phyloP scores from a whole-genome alignment of 2,797 vertebrate genomes.

The Sus cebifrons region DNA sequence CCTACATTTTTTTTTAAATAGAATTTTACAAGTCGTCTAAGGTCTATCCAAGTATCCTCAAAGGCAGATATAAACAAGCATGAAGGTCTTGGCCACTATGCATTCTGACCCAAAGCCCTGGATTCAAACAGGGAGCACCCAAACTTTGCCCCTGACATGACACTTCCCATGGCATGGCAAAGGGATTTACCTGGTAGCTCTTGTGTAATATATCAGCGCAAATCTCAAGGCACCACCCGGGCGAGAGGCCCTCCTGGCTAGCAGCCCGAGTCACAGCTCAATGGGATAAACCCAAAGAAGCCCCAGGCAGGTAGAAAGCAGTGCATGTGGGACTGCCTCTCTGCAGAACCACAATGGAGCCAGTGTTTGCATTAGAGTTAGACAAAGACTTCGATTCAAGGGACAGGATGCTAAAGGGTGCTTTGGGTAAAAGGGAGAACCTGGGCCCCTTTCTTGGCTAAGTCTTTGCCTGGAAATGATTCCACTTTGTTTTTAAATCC shows the following conservation, averaged over 20 bases:
- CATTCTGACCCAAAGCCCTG: slow-evolving; percentile 12
- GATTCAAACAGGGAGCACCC: slow-evolving; percentile 67
- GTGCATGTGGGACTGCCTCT: slow-evolving; percentile 60
- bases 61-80: slow-evolving; percentile 21
- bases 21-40: slow-evolving; percentile 65
- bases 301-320: slow-evolving; percentile 77
- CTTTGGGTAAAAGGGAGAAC: slow-evolving; percentile 77
- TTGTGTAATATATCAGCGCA: slow-evolving; percentile 83
- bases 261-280: slow-evolving; percentile 80
- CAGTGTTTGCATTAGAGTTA: slow-evolving; percentile 82
- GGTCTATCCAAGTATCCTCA: slow-evolving; percentile 4
- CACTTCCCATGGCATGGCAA: slow-evolving; percentile 82
- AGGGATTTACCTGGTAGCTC: slow-evolving; percentile 77
- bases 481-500: slow-evolving; percentile 75
- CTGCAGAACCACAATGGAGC: slow-evolving; percentile 82
- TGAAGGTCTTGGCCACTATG: not conserved
- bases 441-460: slow-evolving; percentile 82
- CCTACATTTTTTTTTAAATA: slow-evolving; percentile 65
- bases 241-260: slow-evolving; percentile 79
- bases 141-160: slow-evolving; percentile 80
- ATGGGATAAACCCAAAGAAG: slow-evolving; percentile 77
- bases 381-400: slow-evolving; percentile 86
- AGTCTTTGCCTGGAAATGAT: slow-evolving; percentile 77
- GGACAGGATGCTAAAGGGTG: slow-evolving; percentile 74
- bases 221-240: slow-evolving; percentile 82